Evolutionary conservation across 2,888 invertebrate genomes (phyloP).

Genomic region (Cantharis nigra): DNA sequence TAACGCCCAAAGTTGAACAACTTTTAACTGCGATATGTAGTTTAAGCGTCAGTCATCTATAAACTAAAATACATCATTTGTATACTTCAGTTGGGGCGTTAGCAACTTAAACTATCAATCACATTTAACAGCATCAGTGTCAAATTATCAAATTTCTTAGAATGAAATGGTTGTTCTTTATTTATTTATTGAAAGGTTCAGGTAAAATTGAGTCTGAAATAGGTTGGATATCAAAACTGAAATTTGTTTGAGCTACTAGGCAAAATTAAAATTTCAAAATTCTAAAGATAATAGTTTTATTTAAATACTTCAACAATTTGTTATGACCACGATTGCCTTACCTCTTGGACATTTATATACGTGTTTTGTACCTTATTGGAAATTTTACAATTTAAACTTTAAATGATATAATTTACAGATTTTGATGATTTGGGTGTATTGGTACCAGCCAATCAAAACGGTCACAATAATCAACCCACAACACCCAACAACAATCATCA

Average conservation of each 20-base stretch:
- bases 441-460: constrained; percentile 58
- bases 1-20: too few species aligned
- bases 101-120: too few species aligned
- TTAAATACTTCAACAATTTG: not conserved
- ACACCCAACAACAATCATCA: constrained; percentile 43
- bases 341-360: not conserved
- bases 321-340: not conserved
- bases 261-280: not conserved
- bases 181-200: not conserved
- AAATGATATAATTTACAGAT: constrained; percentile 56
- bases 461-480: constrained; percentile 34
- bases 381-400: not conserved
- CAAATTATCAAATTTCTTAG: too few species aligned
- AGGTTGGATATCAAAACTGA: not conserved
- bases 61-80: too few species aligned
- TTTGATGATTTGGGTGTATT: constrained; percentile 77
- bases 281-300: not conserved
- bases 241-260: too few species aligned
- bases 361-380: not conserved
- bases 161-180: not conserved
- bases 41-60: too few species aligned
- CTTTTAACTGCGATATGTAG: too few species aligned
- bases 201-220: not conserved
- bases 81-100: too few species aligned
- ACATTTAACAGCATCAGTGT: too few species aligned